phyloP scores from a whole-genome alignment of 2,113 vertebrate species.

The Picathartes gymnocephalus region DNA sequence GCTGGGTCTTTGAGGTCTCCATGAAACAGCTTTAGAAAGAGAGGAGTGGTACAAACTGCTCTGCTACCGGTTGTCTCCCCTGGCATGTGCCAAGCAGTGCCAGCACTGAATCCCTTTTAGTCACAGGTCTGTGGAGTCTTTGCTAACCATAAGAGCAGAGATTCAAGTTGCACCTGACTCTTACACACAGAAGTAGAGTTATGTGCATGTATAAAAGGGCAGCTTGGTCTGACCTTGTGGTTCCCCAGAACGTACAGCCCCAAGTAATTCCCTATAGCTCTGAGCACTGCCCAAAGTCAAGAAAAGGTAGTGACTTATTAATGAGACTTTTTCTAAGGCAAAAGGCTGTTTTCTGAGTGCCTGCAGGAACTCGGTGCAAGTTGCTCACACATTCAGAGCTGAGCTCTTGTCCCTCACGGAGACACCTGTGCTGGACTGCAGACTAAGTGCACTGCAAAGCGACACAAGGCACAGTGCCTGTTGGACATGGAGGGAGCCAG shows the following conservation, averaged over 20 bases:
- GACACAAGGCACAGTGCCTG: background rate
- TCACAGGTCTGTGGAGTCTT: background rate
- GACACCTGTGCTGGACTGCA: background rate
- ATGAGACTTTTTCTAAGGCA: background rate
- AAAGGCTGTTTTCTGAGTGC: background rate
- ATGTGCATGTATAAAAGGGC: fast-evolving
- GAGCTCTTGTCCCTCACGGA: background rate
- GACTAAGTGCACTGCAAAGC: fast-evolving
- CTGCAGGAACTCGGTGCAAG: background rate
- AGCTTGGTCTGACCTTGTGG: background rate
- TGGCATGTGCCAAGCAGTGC: fast-evolving
- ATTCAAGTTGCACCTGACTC: background rate
- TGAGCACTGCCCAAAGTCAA: background rate
- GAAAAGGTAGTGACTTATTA: background rate
- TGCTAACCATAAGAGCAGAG: background rate
- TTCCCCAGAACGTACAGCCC: background rate
- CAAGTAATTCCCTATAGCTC: background rate
- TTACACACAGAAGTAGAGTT: background rate
- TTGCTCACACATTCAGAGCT: background rate
- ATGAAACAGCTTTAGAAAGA: background rate
- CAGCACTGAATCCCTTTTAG: background rate
- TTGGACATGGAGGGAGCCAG: background rate
- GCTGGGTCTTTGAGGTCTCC: background rate
- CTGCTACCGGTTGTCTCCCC: background rate
- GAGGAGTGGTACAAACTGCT: background rate